phyloP scores from a whole-genome alignment of 2,113 vertebrate genomes.

The Odocoileus virginianus region DNA sequence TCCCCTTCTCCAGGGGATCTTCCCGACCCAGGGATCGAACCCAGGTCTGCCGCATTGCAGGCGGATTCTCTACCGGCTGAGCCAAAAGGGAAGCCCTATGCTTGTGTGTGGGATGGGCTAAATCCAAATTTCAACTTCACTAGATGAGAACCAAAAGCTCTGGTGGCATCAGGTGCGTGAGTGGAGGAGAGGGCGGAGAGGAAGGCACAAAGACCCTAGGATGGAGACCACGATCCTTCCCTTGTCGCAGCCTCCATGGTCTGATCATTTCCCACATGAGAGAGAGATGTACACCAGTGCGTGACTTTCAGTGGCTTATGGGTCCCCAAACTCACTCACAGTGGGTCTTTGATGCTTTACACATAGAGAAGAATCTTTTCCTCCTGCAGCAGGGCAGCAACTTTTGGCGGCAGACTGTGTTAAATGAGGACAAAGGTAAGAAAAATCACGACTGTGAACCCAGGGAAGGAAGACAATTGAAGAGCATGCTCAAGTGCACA shows the following conservation, averaged over 20 bases:
- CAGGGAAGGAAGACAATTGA: background rate
- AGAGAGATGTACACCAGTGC: background rate
- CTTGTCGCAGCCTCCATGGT: background rate
- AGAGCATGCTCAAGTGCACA: background rate
- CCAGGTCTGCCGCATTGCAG: background rate
- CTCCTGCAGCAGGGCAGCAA: background rate
- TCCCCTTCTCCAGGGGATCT: background rate
- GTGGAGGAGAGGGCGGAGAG: background rate
- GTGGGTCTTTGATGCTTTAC: background rate
- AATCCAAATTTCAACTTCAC: background rate
- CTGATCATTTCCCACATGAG: background rate
- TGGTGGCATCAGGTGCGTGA: background rate
- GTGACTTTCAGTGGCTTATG: background rate
- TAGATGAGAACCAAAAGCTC: background rate
- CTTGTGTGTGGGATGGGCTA: background rate
- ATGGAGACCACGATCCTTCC: fast-evolving
- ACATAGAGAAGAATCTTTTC: background rate
- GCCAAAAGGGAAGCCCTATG: background rate
- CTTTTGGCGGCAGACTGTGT: background rate
- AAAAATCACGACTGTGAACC: background rate
- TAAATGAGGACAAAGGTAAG: background rate
- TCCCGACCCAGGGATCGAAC: background rate
- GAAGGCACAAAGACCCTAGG: background rate
- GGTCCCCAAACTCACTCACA: background rate
- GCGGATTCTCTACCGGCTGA: background rate